phyloP scores from a whole-genome alignment of 2,113 vertebrate genomes.

The Caranx melampygus region DNA sequence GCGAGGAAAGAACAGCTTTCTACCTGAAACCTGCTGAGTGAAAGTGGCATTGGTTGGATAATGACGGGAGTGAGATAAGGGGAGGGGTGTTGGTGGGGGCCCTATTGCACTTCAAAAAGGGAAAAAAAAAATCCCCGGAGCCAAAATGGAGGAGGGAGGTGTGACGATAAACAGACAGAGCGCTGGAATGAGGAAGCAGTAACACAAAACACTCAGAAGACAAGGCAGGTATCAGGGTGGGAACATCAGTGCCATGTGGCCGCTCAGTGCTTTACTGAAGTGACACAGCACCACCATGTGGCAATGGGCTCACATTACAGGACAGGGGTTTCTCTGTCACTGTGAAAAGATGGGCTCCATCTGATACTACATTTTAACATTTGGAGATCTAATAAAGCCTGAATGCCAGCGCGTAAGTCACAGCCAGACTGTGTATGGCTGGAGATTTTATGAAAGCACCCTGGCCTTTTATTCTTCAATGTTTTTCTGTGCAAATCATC shows the following conservation, averaged over 20 bases:
- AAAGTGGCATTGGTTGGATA: slow-evolving; percentile 62
- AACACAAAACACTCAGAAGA: slow-evolving; percentile 46
- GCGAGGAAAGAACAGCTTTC: slow-evolving; percentile 41
- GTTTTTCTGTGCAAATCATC: slow-evolving; percentile 19
- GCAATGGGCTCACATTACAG: slow-evolving; percentile 1
- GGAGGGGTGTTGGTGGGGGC: neutral
- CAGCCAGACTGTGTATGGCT: slow-evolving; percentile 9
- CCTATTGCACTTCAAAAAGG: neutral
- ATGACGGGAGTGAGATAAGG: slow-evolving; percentile 55
- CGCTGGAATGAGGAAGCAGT: slow-evolving; percentile 63
- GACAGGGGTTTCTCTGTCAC: neutral
- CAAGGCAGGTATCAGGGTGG: slow-evolving; percentile 41
- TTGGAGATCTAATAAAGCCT: slow-evolving; percentile 30
- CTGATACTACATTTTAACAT: slow-evolving; percentile 14
- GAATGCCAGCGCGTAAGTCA: slow-evolving; percentile 16
- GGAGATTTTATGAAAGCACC: neutral
- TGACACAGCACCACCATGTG: slow-evolving; percentile 76
- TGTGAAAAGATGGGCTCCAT: neutral
- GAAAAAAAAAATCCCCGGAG: neutral
- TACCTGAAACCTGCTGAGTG: slow-evolving; percentile 56
- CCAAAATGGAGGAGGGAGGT: slow-evolving; percentile 47
- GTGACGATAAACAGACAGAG: slow-evolving; percentile 51
- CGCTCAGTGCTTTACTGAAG: slow-evolving; percentile 27
- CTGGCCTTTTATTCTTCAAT: neutral
- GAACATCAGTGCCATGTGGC: neutral